Base-by-base conservation (phyloP, 2,113 vertebrate genomes). In the Rhinogobius similis region DNA sequence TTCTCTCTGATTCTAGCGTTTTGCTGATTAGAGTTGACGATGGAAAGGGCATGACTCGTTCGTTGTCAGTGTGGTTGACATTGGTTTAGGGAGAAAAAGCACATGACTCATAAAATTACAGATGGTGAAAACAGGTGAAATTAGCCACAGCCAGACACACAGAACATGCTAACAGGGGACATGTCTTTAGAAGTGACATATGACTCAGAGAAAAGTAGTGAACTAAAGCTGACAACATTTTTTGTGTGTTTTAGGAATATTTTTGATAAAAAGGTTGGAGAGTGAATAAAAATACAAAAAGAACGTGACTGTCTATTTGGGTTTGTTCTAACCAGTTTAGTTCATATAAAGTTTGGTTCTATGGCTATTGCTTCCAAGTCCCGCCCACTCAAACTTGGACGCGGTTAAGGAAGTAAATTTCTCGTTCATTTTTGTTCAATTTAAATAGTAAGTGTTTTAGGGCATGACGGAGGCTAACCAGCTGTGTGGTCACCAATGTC, bases 1-100 rank as follows among this genome's bases (percentile, higher is more conserved):
- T 11, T 62, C 11, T 36, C 18, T 52, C 26, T 77, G 32, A 64
- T 68, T 59, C 44, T 72, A 61, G 46, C 59, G n/a, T 46, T 62
- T 61, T 46, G 21, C 29, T 70, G 55, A 77, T 67, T 70, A 26
- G 14, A 0, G n/a, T 26, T 69, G 38, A 43, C 56, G 55, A 41
- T 56, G 16, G 56, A 38, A 70, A 73, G 55, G 63, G 55, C 26
- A 27, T 53, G 43, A 38, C 32, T 41, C 29, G 29, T 62, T 21
- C 2, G 27, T 39, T 62, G 36, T 62, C 32, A 12, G 32, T 39
- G 36, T 32, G n/a, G 59, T 6, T 41, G 56, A 61, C 56, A 62
- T 39, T 62, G 18, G 61, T 38, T 61, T 61, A 61, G 58, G 16
- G 14, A 32, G 13, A 13, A 62, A 62, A 41, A 41, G 9, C 38